Conservation (phyloP, 1,140 invertebrate species). For the Leptinotarsa undecemlineata region DNA sequence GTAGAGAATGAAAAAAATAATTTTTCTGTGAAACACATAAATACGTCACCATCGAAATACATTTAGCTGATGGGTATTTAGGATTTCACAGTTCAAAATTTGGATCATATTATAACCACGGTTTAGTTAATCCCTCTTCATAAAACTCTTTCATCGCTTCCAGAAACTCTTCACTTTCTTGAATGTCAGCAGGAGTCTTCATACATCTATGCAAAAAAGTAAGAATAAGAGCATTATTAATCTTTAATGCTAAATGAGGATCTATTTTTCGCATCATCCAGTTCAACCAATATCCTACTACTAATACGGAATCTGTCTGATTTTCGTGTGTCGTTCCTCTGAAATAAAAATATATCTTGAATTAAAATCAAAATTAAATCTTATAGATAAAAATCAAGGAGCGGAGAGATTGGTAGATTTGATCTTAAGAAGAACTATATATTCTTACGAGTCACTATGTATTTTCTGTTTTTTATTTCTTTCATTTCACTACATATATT, state of each 20-base stretch:
- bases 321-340: conserved; percentile 59
- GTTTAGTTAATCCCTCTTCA: conserved; percentile 48
- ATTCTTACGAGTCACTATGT: no score
- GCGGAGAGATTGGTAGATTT: no score
- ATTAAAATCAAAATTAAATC: no score
- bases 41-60: no score
- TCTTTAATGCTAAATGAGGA: conserved; percentile 50
- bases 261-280: conserved; percentile 58
- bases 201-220: conserved; percentile 51
- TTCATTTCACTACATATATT: no score
- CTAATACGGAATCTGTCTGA: conserved; percentile 55
- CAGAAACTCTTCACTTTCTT: conserved; percentile 41
- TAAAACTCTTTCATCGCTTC: conserved; percentile 38
- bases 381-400: no score
- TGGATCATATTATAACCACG: conserved; percentile 38
- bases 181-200: conserved; percentile 33
- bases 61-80: no score
- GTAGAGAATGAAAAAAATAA: no score
- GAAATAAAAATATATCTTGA: conserved; percentile 25
- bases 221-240: conserved; percentile 56
- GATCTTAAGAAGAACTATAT: no score
- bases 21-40: no score
- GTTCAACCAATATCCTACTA: conserved; percentile 58
- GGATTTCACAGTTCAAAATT: no score
- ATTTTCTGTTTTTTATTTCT: no score